Evolutionary conservation across 2,113 vertebrate genomes (phyloP).

Genomic region (Pyxicephalus adspersus): DNA sequence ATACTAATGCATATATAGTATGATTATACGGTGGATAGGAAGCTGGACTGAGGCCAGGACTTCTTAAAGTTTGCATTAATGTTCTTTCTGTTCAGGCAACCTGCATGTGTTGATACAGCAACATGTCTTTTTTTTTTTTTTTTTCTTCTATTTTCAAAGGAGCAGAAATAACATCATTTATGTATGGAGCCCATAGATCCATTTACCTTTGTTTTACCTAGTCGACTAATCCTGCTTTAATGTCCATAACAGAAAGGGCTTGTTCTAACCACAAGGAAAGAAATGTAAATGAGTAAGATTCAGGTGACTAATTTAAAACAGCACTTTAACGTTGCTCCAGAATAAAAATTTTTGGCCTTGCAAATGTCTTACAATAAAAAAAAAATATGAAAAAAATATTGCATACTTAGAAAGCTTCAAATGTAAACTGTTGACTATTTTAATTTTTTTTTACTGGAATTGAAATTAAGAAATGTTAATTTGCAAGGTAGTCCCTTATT

Average conservation of each 20-base stretch:
- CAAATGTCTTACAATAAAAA: constrained; percentile 90
- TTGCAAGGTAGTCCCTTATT: too few relatives aligned
- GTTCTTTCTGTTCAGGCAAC: constrained; percentile 68
- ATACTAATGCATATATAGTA: constrained; percentile 67
- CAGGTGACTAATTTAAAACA: constrained; percentile 89
- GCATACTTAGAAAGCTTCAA: neutral
- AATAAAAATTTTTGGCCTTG: constrained; percentile 86
- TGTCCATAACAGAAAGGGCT: constrained; percentile 85
- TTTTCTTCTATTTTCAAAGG: too few relatives aligned
- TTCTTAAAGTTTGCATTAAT: constrained; percentile 67
- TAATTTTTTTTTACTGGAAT: too few relatives aligned
- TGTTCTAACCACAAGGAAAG: constrained; percentile 75
- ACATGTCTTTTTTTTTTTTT: constrained; percentile 61
- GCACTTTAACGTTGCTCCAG: constrained; percentile 94
- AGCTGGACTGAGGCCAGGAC: constrained; percentile 63
- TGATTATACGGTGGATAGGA: constrained; percentile 65
- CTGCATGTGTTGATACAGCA: constrained; percentile 73
- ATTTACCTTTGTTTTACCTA: constrained; percentile 76
- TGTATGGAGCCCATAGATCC: constrained; percentile 72
- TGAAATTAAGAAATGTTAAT: too few relatives aligned
- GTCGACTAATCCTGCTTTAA: neutral
- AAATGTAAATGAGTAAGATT: constrained; percentile 76
- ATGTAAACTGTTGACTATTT: too few relatives aligned
- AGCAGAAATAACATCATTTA: constrained; percentile 62
- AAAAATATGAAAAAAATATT: constrained; percentile 5